Evolutionary conservation across 2,113 vertebrate genomes (phyloP), one percentile per base, ranked within the genome.

Genomic region (Barbus barbus): DNA sequence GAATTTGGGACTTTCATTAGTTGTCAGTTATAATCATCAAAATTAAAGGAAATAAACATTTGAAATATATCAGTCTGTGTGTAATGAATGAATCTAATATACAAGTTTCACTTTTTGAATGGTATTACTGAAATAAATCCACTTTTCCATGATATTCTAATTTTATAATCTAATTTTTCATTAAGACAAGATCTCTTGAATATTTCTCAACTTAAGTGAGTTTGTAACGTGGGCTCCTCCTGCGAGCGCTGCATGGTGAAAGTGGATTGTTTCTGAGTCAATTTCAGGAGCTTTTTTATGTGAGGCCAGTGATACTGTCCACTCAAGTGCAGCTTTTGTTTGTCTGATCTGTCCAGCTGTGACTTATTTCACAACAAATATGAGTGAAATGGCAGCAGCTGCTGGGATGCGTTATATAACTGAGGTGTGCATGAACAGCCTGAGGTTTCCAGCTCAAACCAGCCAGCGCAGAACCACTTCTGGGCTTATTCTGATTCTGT

Each of bases 171-270:
- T n/a, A n/a, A n/a, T n/a, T n/a, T n/a, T n/a, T n/a, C n/a, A n/a
- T n/a, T n/a, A 14, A 31, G 41, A 86, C 16, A 2, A 38, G 65
- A 65, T 74, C 38, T 26, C 14, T 53, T 12, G n/a, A 72, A 74
- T 78, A 51, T 36, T 72, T 82, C 28, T 9, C 9, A 16, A 83
- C 74, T 61, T 33, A 28, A 33, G 81, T 73, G 81, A 83, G 75
- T 83, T 83, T 33, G 7, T 60, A 44, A 58, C 3, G 9, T 5
- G 22, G 46, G 24, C 38, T n/a, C 38, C 63, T 61, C 63, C 53
- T n/a, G n/a, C n/a, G n/a, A n/a, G n/a, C n/a, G n/a, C n/a, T n/a
- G n/a, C n/a, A n/a, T n/a, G n/a, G n/a, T n/a, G n/a, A n/a, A n/a
- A n/a, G n/a, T n/a, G n/a, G 31, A 38, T 78, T 24, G 22, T 60